These are phyloP conservation scores for Pelecanoides urinatrix DNA, from an alignment of 2,113 vertebrate genomes.

Conservation along the genomic window DNA sequence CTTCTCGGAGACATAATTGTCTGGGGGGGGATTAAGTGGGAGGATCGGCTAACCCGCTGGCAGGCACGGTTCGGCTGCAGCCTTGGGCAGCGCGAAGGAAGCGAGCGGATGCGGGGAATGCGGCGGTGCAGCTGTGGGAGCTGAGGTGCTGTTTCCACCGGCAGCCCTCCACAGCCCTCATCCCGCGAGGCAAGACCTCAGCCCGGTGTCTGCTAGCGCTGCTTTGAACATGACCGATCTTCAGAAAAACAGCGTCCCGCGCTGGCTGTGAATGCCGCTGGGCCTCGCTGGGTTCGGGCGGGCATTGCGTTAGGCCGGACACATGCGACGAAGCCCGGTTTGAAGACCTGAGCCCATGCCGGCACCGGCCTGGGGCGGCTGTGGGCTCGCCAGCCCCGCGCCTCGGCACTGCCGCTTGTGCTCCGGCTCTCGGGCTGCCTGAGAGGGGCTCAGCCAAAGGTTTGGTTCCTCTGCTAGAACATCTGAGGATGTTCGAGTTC, in stretches of 20 bases:
- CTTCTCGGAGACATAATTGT: not conserved
- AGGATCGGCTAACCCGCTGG: not conserved
- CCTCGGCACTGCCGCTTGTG: not conserved
- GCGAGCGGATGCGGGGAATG: not conserved
- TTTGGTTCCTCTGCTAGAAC: not conserved
- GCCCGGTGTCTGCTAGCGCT: not conserved
- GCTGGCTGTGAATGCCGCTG: accelerated
- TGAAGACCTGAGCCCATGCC: not conserved
- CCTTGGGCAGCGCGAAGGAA: not conserved
- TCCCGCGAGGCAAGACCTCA: not conserved
- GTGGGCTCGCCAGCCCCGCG: accelerated
- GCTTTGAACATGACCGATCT: not conserved
- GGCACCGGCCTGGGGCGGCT: accelerated
- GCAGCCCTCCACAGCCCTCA: not conserved
- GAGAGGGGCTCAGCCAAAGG: not conserved
- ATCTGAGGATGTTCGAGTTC: not conserved
- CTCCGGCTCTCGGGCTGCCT: not conserved
- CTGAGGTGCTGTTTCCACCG: not conserved
- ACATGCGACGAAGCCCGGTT: accelerated
- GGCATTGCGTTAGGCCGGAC: accelerated
- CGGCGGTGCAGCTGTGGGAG: not conserved
- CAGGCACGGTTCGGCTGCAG: not conserved
- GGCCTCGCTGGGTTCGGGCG: not conserved
- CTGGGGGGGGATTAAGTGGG: not conserved
- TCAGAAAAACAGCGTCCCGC: accelerated